A percentile compares a stretch with the other conserved stretches of the same genome.
These are phyloP conservation scores for Macaria liturata DNA, from an alignment of 2,888 invertebrate species.

Conservation along the genomic window DNA sequence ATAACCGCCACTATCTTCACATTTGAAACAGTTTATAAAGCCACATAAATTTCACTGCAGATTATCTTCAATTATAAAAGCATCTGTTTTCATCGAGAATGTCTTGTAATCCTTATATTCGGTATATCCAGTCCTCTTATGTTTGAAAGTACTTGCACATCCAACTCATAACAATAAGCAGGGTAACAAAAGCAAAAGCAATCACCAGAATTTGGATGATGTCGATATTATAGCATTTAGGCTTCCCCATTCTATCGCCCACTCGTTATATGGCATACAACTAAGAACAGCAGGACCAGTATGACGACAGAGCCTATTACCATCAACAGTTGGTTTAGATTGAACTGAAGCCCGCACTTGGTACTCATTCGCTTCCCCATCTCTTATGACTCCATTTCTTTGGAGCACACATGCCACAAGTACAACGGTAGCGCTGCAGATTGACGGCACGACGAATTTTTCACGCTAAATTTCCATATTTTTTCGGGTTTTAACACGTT, in stretches of 20 bases:
- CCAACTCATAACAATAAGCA: constrained; percentile 63
- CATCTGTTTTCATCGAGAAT: too few relatives aligned
- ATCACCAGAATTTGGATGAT: constrained; percentile 56
- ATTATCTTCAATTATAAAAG: too few relatives aligned
- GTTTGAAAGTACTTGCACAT: constrained; percentile 64
- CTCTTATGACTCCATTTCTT: constrained; percentile 37
- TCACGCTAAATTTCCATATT: constrained; percentile 7
- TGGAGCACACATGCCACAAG: constrained; percentile 18
- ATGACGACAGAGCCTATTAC: constrained; percentile 63
- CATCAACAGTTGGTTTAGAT: constrained; percentile 64
- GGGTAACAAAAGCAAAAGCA: constrained; percentile 60
- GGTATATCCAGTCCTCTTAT: neutral
- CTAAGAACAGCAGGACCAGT: constrained; percentile 57
- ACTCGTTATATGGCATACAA: constrained; percentile 65
- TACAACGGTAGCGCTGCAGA: constrained; percentile 1
- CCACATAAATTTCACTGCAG: too few relatives aligned
- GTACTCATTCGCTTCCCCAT: constrained; percentile 39
- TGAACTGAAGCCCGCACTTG: constrained; percentile 48
- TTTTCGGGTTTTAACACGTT: constrained; percentile 1
- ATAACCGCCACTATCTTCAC: too few relatives aligned
- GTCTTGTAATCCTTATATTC: too few relatives aligned
- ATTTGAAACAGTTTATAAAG: too few relatives aligned
- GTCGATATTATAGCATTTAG: constrained; percentile 49
- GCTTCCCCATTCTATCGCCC: constrained; percentile 45
- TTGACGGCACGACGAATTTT: too few relatives aligned